phyloP scores from a whole-genome alignment of 2,888 invertebrate species.

The Athripsodes cinereus region DNA sequence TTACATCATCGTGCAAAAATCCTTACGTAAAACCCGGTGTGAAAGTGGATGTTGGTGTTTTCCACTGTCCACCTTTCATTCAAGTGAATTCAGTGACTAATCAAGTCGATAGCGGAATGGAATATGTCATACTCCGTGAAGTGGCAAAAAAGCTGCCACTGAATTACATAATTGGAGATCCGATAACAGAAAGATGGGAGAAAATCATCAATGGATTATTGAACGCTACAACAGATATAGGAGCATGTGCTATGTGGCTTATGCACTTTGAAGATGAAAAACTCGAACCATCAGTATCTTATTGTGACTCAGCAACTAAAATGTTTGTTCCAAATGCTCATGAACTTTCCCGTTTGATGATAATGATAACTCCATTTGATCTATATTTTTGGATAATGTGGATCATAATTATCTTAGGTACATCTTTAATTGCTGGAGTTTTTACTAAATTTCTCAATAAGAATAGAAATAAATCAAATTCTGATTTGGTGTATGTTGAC shows the following conservation, averaged over 20 bases:
- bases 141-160: not conserved
- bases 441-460: not conserved
- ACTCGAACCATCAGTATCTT: not conserved
- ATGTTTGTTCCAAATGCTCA: slow-evolving; percentile 4
- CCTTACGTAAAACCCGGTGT: not conserved
- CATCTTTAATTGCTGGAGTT: not conserved
- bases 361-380: not conserved
- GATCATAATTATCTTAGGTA: not conserved
- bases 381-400: slow-evolving; percentile 2
- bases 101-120: not conserved
- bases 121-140: not conserved
- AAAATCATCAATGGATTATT: not conserved
- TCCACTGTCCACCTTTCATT: slow-evolving; percentile 3
- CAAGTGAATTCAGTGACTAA: not conserved
- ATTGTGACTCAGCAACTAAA: slow-evolving; percentile 1
- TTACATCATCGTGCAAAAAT: not conserved
- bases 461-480: not conserved
- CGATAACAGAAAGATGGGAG: not conserved
- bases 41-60: not conserved
- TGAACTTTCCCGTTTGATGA: not conserved
- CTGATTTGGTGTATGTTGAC: not conserved
- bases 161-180: not conserved
- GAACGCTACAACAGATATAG: not conserved
- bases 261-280: not conserved
- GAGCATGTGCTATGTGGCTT: not conserved